Evolutionary conservation across 2,113 vertebrate genomes (phyloP).

Genomic region (Tenebrosternarchus preto): DNA sequence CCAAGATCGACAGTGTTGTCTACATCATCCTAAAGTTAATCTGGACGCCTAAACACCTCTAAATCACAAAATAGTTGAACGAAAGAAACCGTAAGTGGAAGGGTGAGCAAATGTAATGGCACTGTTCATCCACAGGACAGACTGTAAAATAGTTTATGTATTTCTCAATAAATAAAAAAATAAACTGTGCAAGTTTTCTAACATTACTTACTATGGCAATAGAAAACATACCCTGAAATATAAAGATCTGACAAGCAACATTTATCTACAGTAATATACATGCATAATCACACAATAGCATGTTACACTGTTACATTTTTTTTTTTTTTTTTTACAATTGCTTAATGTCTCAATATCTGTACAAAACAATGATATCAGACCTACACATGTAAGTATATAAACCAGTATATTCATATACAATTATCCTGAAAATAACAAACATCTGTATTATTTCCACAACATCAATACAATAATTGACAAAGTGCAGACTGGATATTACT

Average conservation of each 20-base stretch:
- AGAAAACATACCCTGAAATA: constrained; percentile 87
- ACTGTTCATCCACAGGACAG: constrained; percentile 63
- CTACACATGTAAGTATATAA: constrained; percentile 77
- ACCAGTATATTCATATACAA: constrained; percentile 72
- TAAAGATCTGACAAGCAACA: constrained; percentile 82
- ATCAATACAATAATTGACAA: constrained; percentile 51
- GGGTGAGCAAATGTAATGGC: constrained; percentile 71
- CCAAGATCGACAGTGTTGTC: neutral
- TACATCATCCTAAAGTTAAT: neutral
- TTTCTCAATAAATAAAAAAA: constrained; percentile 81
- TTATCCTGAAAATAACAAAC: constrained; percentile 67
- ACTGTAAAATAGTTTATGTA: constrained; percentile 67
- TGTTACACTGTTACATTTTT: constrained; percentile 63
- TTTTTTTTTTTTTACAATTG: constrained; percentile 76
- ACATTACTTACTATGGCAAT: constrained; percentile 85
- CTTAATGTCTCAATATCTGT: constrained; percentile 74
- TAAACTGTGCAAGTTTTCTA: constrained; percentile 68
- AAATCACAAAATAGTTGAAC: neutral
- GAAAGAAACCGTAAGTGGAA: neutral
- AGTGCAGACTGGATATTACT: constrained; percentile 49
- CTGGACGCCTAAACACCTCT: neutral
- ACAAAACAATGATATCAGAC: constrained; percentile 79
- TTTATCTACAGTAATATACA: constrained; percentile 88
- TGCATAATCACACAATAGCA: constrained; percentile 81
- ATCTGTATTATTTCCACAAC: constrained; percentile 58